phyloP scores from a whole-genome alignment of 2,113 vertebrate species.

The Aptenodytes patagonicus region DNA sequence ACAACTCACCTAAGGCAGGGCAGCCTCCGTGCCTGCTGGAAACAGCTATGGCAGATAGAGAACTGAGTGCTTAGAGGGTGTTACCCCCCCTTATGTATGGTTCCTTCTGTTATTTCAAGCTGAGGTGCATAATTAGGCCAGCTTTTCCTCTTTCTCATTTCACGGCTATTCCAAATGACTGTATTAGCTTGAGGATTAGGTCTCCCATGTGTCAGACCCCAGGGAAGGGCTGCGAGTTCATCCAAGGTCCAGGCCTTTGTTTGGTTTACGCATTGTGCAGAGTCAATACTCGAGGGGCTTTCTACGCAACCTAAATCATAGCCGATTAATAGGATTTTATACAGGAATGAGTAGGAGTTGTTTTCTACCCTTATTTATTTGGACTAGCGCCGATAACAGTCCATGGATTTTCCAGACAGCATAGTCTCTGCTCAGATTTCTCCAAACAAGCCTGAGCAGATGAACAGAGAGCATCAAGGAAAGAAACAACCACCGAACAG shows the following conservation, averaged over 20 bases:
- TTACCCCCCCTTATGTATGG: accelerated
- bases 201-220: neutral
- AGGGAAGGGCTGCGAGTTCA: neutral
- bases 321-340: neutral
- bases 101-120: neutral
- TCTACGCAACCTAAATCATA: neutral
- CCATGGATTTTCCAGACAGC: slow-evolving; percentile 18
- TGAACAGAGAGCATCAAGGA: accelerated
- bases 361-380: slow-evolving; percentile 20
- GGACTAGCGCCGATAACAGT: neutral
- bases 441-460: neutral
- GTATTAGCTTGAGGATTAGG: neutral
- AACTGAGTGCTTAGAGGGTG: neutral
- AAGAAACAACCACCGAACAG: neutral
- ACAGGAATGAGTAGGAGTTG: slow-evolving; percentile 13
- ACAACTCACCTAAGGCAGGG: neutral
- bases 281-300: neutral
- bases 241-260: slow-evolving; percentile 7
- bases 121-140: neutral
- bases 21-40: neutral
- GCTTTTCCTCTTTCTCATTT: neutral
- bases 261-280: neutral
- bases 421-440: neutral
- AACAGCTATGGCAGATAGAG: accelerated
- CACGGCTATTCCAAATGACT: neutral